A percentile compares a stretch with the other conserved stretches of the same genome.
These are phyloP conservation scores for Drosophila santomea DNA, from an alignment of 1,140 invertebrate genomes.

Conservation along the genomic window DNA sequence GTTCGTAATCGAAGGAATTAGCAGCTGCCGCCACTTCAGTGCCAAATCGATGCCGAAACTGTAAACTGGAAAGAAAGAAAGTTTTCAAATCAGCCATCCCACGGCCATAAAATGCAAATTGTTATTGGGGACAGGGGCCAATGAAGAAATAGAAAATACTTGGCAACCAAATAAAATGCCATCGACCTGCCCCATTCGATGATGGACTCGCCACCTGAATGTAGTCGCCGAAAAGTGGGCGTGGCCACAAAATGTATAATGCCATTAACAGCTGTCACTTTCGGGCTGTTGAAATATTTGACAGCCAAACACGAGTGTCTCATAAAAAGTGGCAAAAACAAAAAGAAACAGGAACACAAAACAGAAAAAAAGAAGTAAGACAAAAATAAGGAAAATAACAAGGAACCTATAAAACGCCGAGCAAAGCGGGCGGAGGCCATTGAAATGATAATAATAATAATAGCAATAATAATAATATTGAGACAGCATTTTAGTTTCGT, in stretches of 20 bases:
- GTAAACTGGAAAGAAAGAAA: constrained; percentile 15
- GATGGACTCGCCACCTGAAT: constrained; percentile 32
- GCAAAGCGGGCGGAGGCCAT: constrained; percentile 15
- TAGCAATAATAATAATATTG: constrained; percentile 60
- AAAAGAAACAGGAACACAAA: not conserved
- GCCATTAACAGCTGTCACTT: constrained; percentile 81
- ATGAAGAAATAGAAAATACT: not conserved
- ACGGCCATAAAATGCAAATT: constrained; percentile 66
- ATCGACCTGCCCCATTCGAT: constrained; percentile 1
- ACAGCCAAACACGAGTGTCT: constrained; percentile 60
- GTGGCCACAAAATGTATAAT: constrained; percentile 65
- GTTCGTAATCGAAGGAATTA: constrained; percentile 41
- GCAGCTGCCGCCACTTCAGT: constrained; percentile 33
- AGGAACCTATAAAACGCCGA: constrained; percentile 21
- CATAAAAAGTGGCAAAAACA: constrained; percentile 27
- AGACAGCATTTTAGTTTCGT: constrained; percentile 77
- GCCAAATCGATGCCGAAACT: constrained; percentile 17
- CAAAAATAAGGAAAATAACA: constrained; percentile 15
- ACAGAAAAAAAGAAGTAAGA: not conserved
- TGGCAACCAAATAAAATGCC: too few species aligned
- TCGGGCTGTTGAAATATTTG: constrained; percentile 69
- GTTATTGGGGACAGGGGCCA: constrained; percentile 10
- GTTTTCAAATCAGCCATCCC: constrained; percentile 30
- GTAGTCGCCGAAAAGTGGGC: constrained; percentile 1
- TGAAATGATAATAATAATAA: constrained; percentile 45